Base-by-base conservation (phyloP, 2,113 vertebrate species). In the Cnemophilus loriae region DNA sequence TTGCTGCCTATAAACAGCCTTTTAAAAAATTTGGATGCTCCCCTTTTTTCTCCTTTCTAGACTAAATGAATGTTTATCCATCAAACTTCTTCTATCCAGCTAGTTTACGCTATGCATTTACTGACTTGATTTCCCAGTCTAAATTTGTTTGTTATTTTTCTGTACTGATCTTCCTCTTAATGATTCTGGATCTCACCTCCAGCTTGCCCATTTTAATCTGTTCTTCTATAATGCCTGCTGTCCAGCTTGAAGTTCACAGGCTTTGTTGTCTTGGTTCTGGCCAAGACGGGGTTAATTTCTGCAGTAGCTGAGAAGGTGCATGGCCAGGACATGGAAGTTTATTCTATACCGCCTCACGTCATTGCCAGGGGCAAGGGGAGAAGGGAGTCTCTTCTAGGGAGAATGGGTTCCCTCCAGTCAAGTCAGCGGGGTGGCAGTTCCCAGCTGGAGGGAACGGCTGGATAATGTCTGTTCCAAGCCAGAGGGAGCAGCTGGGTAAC, bases 341-440 rank as follows among this genome's bases (percentile, higher is more conserved):
- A 63, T 63, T 69, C 63, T 55, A 1, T n/a, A 61, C 41, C 22
- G 49, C 10, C 17, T 55, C 26, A 16, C 9, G 5, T 32, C 32
- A 55, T 10, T 76, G 26, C 41, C 55, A 35, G 41, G 13, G 10
- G 23, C 13, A 60, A 52, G 46, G 13, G 41, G 24, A 60, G 11
- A 41, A 76, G 4, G 10, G 17, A 76, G 20, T 13, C 16, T 67
- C 19, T 30, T 52, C 9, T 4, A 28, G 6, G 8, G 7, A 76
- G n/a, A 32, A 30, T 11, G n/a, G 5, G 2, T 10, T 76, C 61
- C 11, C 32, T 76, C 26, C 2, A 1, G 47, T 35, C n/a, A 60
- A 53, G 30, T 14, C 33, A 76, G 21, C 1, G 0, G 20, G 14
- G n/a, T 4, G 4, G 39, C 1, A 0, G 27, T 7, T 78, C 33